These are phyloP conservation scores for Bembecia ichneumoniformis DNA, from an alignment of 2,888 invertebrate genomes.

Conservation along the genomic window DNA sequence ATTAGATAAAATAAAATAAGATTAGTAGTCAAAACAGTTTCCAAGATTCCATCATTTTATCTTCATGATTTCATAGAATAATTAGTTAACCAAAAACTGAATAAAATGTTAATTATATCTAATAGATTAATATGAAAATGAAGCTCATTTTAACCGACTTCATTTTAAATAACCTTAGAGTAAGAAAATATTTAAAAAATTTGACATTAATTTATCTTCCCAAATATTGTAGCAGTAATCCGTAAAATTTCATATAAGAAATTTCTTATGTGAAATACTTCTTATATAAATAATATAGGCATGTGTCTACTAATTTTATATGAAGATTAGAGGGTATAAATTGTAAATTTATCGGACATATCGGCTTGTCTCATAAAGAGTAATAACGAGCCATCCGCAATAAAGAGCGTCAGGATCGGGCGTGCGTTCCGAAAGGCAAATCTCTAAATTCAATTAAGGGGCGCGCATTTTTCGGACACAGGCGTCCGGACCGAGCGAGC, in stretches of 20 bases:
- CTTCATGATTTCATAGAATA: too few relatives aligned
- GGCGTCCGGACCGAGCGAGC: conserved; percentile 37
- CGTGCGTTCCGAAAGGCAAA: conserved; percentile 64
- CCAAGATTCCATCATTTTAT: too few relatives aligned
- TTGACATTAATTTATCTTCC: background rate
- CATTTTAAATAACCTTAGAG: background rate
- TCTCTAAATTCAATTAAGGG: conserved; percentile 70
- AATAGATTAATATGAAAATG: too few relatives aligned
- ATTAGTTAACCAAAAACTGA: too few relatives aligned
- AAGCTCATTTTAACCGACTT: too few relatives aligned
- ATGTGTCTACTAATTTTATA: background rate
- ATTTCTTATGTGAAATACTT: too few relatives aligned
- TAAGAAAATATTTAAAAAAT: background rate
- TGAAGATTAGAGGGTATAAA: background rate
- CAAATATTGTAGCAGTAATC: background rate
- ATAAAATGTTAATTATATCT: too few relatives aligned
- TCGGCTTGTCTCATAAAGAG: conserved; percentile 30
- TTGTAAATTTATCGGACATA: background rate
- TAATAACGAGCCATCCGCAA: conserved; percentile 48
- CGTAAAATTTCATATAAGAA: too few relatives aligned
- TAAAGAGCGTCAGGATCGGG: conserved; percentile 42
- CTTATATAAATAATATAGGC: too few relatives aligned
- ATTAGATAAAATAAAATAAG: too few relatives aligned
- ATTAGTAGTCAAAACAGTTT: too few relatives aligned
- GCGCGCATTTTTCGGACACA: conserved; percentile 67